Conservation (phyloP, 1,140 invertebrate species). For the Dinoponera quadriceps region DNA sequence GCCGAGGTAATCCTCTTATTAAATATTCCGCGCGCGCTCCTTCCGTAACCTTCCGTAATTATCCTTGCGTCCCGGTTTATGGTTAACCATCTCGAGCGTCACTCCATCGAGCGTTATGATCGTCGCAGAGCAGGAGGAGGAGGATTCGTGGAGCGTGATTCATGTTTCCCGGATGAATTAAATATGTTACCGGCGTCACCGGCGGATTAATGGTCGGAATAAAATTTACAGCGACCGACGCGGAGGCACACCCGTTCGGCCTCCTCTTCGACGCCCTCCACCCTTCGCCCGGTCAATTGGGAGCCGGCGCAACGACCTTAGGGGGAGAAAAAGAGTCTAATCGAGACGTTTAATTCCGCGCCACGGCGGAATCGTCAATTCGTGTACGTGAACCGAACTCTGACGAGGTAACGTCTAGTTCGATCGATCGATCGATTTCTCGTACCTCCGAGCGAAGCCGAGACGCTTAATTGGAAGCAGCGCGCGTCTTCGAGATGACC, state of each 20-base stretch:
- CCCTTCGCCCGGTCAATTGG: conserved; percentile 15
- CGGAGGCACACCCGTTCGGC: background rate
- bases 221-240: conserved; percentile 13
- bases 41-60: conserved; percentile 11
- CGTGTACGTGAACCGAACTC: conserved; percentile 61
- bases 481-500: conserved; percentile 13
- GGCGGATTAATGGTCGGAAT: conserved; percentile 12
- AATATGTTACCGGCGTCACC: conserved; percentile 26
- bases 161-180: conserved; percentile 15
- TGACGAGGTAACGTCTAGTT: conserved; percentile 43
- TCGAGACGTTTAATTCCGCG: conserved; percentile 62
- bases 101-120: conserved; percentile 6
- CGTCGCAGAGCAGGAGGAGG: background rate
- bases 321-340: conserved; percentile 43
- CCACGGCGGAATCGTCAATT: conserved; percentile 54
- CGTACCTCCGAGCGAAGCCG: conserved; percentile 20
- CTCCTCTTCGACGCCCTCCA: background rate
- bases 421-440: conserved; percentile 51
- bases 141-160: conserved; percentile 20
- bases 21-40: too few species aligned
- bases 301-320: conserved; percentile 21
- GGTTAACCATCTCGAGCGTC: background rate
- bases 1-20: too few species aligned
- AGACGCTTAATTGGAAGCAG: conserved; percentile 55
- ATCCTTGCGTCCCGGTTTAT: conserved; percentile 13